A percentile compares a stretch with the other conserved stretches of the same genome.
Evolutionary conservation across 2,113 vertebrate genomes (phyloP).

Genomic region (Nothocercus julius): DNA sequence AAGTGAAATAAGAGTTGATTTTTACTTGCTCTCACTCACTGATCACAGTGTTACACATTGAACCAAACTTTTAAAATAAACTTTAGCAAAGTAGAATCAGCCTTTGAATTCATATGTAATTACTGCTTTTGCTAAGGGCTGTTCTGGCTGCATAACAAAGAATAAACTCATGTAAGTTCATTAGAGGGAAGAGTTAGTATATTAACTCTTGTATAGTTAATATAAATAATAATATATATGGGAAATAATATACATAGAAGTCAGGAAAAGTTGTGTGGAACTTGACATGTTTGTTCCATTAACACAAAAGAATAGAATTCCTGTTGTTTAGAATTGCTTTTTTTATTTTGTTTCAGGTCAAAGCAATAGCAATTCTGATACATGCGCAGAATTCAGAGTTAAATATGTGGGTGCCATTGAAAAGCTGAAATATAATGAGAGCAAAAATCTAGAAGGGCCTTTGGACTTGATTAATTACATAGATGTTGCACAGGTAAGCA

Average conservation of each 20-base stretch:
- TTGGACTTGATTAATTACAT: constrained; percentile 96
- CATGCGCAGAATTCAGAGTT: constrained; percentile 92
- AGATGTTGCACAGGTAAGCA: constrained; percentile 91
- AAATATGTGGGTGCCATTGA: constrained; percentile 95
- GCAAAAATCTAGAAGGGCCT: constrained; percentile 88
- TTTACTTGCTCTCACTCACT: background rate
- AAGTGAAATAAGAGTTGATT: background rate
- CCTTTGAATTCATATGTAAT: background rate
- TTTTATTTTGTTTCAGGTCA: constrained; percentile 72
- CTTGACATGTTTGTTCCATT: background rate
- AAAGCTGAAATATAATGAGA: constrained; percentile 87
- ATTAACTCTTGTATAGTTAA: too few species aligned
- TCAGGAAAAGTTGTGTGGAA: background rate
- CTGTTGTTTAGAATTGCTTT: background rate
- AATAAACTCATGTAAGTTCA: background rate
- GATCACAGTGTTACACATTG: background rate
- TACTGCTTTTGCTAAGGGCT: background rate
- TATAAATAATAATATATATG: too few species aligned
- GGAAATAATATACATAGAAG: background rate
- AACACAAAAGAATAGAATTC: background rate
- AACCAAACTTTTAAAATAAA: background rate
- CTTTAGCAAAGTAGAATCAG: background rate
- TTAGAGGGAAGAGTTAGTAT: background rate
- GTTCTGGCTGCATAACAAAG: background rate
- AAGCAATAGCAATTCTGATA: constrained; percentile 89